Base-by-base conservation (phyloP, 2,113 vertebrate genomes). In the Heliornis fulica region DNA sequence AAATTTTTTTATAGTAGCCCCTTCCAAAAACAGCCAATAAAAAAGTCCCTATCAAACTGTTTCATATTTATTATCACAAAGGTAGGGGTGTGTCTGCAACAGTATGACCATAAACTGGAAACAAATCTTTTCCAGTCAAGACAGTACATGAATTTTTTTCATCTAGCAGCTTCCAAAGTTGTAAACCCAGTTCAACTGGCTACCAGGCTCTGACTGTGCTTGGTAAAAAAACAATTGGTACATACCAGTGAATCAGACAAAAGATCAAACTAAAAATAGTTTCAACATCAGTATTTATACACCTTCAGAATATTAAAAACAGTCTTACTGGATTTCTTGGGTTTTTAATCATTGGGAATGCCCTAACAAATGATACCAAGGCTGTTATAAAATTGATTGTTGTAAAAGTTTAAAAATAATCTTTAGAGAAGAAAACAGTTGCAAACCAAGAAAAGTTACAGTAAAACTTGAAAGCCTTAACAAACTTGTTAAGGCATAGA, bases 181-280 rank as follows among this genome's bases (percentile, higher is more conserved):
- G 94, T 93, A 95, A 97, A 96, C 95, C 95, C 94, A 95, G 96
- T 95, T 95, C 79, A 89, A 63, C 94, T 92, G 93, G 93, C 95
- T 96, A 89, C 82, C 68, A 70, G 78, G 43, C 90, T 77, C 66
- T 63, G 84, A 65, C 70, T 94, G 70, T 75, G 84, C 68, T 83
- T 72, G 54, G 75, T 85, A 59, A 38, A 66, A n/a, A 65, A 85
- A 83, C 82, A 70, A 38, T 26, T 64, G 81, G 61, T 80, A 83
- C 10, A 29, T 53, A 80, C 50, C 78, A 91, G 59, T 31, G 68
- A 92, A 94, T 85, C 87, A 90, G 87, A 93, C 85, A 88, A 78
- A 94, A 96, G 76, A 90, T 57, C 89, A 85, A 69, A 87, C 89
- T 91, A 91, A 96, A 95, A 96, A 87, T 81, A 92, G 83, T 78